Conservation (phyloP, 1,140 invertebrate species). For the Eriocheir sinensis region DNA sequence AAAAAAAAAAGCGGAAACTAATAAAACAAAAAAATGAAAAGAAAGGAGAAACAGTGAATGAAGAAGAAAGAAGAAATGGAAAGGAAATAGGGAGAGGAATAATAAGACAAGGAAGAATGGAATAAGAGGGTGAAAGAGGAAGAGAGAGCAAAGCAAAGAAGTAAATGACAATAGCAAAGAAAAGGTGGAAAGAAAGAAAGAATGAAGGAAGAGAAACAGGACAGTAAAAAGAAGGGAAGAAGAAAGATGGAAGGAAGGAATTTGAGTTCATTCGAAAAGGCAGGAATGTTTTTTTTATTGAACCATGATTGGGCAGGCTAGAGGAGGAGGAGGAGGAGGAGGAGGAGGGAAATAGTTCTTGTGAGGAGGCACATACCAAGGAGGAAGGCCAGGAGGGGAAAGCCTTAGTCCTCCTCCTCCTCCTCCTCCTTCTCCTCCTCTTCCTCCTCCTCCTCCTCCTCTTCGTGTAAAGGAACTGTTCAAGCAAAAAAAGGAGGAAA, state of each 20-base stretch:
- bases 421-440: no score
- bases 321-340: background rate
- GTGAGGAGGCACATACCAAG: background rate
- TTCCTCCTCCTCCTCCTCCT: no score
- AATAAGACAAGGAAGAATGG: background rate
- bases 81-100: background rate
- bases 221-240: background rate
- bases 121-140: background rate
- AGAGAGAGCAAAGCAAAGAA: background rate
- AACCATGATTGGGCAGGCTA: background rate
- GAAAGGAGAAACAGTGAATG: no score
- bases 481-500: conserved; percentile 14
- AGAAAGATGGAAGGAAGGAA: background rate
- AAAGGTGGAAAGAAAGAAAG: background rate
- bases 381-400: background rate
- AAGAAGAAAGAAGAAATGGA: no score
- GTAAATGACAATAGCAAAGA: background rate
- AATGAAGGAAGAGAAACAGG: background rate
- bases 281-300: conserved; percentile 9
- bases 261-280: background rate
- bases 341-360: background rate
- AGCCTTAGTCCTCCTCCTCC: no score
- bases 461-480: background rate
- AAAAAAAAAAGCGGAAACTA: no score
- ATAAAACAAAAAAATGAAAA: no score